A percentile compares a stretch with the other conserved stretches of the same genome.
phyloP scores from a whole-genome alignment of 2,113 vertebrate genomes.

The Ailurus styani region DNA sequence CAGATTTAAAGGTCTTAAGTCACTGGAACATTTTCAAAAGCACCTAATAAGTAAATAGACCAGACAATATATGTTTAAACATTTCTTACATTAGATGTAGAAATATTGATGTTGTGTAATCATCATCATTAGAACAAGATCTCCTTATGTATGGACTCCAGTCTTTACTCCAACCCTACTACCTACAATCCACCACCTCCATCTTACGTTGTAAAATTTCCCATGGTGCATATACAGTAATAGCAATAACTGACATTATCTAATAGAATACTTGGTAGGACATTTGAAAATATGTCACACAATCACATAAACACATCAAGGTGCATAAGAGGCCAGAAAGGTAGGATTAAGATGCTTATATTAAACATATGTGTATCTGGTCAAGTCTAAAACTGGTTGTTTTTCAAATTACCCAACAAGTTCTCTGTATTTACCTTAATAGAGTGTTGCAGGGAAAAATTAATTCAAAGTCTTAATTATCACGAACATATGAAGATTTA shows the following conservation, averaged over 20 bases:
- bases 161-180: neutral
- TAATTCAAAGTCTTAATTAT: neutral
- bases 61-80: neutral
- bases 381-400: neutral
- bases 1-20: neutral
- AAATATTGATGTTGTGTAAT: neutral
- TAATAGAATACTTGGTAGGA: neutral
- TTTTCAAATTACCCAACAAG: neutral
- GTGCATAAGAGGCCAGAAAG: neutral
- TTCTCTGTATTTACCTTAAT: neutral
- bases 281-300: neutral
- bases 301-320: neutral
- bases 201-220: neutral
- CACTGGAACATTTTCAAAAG: constrained; percentile 22
- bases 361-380: neutral
- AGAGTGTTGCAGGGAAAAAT: neutral
- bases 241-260: neutral
- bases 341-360: neutral
- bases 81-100: neutral
- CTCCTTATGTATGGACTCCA: neutral
- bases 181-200: neutral
- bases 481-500: neutral
- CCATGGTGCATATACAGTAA: neutral
- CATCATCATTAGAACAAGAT: neutral
- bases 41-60: neutral